These are phyloP conservation scores for Lagorchestes hirsutus DNA, from an alignment of 2,797 vertebrate species.

Conservation along the genomic window DNA sequence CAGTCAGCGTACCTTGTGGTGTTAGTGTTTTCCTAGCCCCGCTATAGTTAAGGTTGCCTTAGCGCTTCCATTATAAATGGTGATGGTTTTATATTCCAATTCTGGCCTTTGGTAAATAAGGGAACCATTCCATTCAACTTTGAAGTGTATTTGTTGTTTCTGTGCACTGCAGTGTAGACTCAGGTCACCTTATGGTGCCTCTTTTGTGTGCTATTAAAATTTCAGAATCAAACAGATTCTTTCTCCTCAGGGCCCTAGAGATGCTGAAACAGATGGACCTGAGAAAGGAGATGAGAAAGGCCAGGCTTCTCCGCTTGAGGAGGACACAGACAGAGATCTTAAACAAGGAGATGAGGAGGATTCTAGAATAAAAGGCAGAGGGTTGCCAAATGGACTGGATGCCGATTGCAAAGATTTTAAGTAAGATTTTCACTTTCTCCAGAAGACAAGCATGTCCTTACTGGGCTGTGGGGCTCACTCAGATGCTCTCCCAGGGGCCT, in stretches of 20 bases:
- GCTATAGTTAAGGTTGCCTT: conserved; percentile 87
- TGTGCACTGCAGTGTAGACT: conserved; percentile 83
- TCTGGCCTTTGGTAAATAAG: conserved; percentile 81
- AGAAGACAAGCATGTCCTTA: conserved; percentile 80
- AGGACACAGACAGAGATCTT: conserved; percentile 96
- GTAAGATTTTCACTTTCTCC: conserved; percentile 90
- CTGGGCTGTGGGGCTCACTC: conserved; percentile 80
- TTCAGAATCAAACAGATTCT: conserved; percentile 87
- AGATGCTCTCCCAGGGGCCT: conserved; percentile 77
- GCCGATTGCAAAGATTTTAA: conserved; percentile 99
- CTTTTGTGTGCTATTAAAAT: conserved; percentile 84
- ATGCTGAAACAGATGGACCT: conserved; percentile 94
- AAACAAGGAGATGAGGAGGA: conserved; percentile 94
- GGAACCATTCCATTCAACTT: conserved; percentile 79
- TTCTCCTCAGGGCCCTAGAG: conserved; percentile 93
- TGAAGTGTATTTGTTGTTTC: conserved; percentile 80
- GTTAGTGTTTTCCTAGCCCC: conserved; percentile 79
- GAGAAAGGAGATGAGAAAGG: conserved; percentile 95
- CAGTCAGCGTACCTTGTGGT: conserved; percentile 68
- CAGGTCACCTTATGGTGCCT: conserved; percentile 82
- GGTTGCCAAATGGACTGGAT: conserved; percentile 98
- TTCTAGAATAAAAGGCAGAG: conserved; percentile 95
- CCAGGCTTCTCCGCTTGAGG: conserved; percentile 96
- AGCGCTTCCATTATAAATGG: conserved; percentile 85
- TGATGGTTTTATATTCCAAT: conserved; percentile 74